Conservation (phyloP, 2,888 invertebrate genomes). For the Acheta domesticus region DNA sequence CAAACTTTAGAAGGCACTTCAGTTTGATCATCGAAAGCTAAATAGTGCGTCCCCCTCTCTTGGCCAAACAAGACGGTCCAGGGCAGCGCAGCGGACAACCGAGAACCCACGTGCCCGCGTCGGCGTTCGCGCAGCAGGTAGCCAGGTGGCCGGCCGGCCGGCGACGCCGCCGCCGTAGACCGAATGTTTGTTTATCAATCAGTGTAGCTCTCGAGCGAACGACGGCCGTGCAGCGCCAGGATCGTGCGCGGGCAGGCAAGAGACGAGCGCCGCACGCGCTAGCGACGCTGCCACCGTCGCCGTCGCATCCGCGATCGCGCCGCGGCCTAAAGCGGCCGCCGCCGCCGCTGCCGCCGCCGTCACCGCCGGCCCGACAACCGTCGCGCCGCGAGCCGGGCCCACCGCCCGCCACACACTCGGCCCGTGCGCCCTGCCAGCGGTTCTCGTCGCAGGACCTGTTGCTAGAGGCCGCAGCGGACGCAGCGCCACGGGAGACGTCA, state of each 20-base stretch:
- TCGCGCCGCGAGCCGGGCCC: not conserved
- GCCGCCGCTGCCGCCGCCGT: slow-evolving; percentile 21
- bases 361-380: not conserved
- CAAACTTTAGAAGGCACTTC: slow-evolving; percentile 37
- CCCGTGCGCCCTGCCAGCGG: slow-evolving; percentile 21
- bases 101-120: slow-evolving; percentile 28
- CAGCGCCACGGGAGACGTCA: not conserved
- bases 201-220: slow-evolving; percentile 43
- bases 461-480: slow-evolving; percentile 24
- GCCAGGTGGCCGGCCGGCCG: slow-evolving; percentile 28
- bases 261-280: not conserved
- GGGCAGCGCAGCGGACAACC: slow-evolving; percentile 21
- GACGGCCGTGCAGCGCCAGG: not conserved
- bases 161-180: slow-evolving; percentile 26
- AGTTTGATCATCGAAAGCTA: slow-evolving; percentile 42
- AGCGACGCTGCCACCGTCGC: not conserved
- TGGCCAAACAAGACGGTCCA: slow-evolving; percentile 40
- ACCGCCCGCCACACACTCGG: not conserved
- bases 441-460: slow-evolving; percentile 30
- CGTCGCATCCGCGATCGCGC: not conserved
- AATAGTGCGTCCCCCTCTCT: slow-evolving; percentile 43
- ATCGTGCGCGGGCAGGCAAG: not conserved
- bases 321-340: not conserved
- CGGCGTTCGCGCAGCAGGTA: slow-evolving; percentile 4
- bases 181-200: slow-evolving; percentile 56